Evolutionary conservation across 2,113 vertebrate species (phyloP), one percentile per base, ranked within the genome.

Genomic region (Ciconia boyciana): DNA sequence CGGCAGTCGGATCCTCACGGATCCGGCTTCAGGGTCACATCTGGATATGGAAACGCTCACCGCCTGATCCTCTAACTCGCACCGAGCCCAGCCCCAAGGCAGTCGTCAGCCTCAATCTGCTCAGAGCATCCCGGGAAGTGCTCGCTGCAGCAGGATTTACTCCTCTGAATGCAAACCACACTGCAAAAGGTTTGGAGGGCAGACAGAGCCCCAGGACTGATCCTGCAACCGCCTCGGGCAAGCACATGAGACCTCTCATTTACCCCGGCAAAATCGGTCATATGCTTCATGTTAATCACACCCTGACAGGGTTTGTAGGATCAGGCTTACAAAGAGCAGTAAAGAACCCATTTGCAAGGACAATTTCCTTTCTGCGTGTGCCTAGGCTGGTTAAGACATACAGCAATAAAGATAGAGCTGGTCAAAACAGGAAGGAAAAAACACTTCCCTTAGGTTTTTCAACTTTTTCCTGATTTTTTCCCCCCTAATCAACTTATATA

Each of bases 51-150:
- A 36, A 87, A 57, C 3, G 2, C 54, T 79, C 29, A 3, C 25
- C 4, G 9, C 31, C 55, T 4, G 6, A 34, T 5, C 46, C 82
- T 49, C 12, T 11, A 24, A 1, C 21, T 48, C 34, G 13, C 46
- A 9, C 8, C 8, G 3, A 43, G 21, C 3, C 43, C 34, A 22
- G 7, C 24, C 58, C 1, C 0, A 7, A 13, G 24, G 54, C 0
- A 0, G 24, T 6, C 14, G 17, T 13, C 9, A 5, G 43, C 54
- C 51, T 21, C 39, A 7, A 18, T 10, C 36, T 10, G 76, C 82
- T 48, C 90, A 28, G 55, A 55, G 79, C 75, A 79, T 0, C 70
- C 83, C 6, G 0, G 78, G 65, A 20, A 32, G 39, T 3, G 3
- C n/a, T 17, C 4, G 9, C 17, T 4, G 3, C 9, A 3, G 54